Conservation (phyloP, 2,797 vertebrate species). For the Phaenicophaeus curvirostris region DNA sequence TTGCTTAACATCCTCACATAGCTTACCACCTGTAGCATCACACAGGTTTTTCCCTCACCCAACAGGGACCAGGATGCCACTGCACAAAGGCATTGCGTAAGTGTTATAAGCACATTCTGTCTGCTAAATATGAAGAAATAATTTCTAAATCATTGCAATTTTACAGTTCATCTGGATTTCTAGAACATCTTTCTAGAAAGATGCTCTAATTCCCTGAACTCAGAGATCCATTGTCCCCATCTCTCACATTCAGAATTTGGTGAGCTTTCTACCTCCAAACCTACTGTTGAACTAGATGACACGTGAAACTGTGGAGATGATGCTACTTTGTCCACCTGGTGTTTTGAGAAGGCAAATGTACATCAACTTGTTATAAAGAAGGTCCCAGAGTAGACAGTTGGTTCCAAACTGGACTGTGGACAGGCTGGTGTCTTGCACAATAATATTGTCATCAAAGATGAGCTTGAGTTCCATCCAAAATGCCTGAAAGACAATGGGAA, state of each 20-base stretch:
- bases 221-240: background rate
- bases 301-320: background rate
- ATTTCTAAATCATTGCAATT: background rate
- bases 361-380: background rate
- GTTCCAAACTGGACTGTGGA: background rate
- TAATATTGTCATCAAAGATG: background rate
- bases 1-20: background rate
- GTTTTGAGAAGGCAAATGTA: background rate
- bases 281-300: background rate
- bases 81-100: background rate
- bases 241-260: background rate
- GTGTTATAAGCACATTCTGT: fast-evolving
- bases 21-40: background rate
- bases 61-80: background rate
- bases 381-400: background rate
- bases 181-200: background rate
- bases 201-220: background rate
- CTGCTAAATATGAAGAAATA: background rate
- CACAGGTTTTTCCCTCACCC: background rate
- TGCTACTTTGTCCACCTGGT: background rate
- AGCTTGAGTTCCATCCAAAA: background rate
- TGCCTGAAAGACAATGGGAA: background rate
- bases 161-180: background rate
- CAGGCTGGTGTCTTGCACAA: background rate
- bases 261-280: background rate